These are phyloP conservation scores for Ceratoteleas bidentatus DNA, from an alignment of 1,140 invertebrate genomes.

Conservation along the genomic window DNA sequence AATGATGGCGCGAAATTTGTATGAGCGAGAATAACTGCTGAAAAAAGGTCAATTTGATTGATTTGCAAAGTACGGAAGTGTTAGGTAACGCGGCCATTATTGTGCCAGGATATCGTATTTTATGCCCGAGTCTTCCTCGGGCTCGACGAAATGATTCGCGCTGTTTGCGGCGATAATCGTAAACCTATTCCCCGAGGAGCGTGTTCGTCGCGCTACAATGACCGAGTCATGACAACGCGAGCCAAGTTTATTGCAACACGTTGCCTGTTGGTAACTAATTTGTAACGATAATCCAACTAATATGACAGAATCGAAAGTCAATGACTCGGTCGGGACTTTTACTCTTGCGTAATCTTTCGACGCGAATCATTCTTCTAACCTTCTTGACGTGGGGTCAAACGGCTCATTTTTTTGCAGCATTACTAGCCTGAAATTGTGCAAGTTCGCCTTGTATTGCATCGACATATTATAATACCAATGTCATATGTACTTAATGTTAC, in stretches of 20 bases:
- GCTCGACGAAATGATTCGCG: constrained; percentile 42
- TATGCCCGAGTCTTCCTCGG: constrained; percentile 28
- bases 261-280: constrained; percentile 51
- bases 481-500: not conserved
- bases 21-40: no score
- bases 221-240: constrained; percentile 28
- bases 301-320: constrained; percentile 53
- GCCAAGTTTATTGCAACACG: constrained; percentile 48
- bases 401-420: constrained; percentile 1
- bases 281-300: constrained; percentile 63
- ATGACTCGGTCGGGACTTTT: constrained; percentile 47
- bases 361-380: constrained; percentile 29
- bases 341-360: constrained; percentile 38
- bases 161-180: constrained; percentile 59
- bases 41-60: no score
- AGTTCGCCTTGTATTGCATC: not conserved
- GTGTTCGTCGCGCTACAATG: constrained; percentile 40
- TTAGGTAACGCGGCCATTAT: constrained; percentile 45
- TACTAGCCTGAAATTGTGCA: not conserved
- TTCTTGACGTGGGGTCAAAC: constrained; percentile 6
- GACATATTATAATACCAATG: no score
- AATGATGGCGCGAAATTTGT: no score
- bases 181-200: constrained; percentile 50
- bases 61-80: constrained; percentile 49
- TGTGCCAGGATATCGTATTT: constrained; percentile 38